Evolutionary conservation across 2,797 vertebrate genomes (phyloP), one percentile per base, ranked within the genome.

Genomic region (Tinamus major): DNA sequence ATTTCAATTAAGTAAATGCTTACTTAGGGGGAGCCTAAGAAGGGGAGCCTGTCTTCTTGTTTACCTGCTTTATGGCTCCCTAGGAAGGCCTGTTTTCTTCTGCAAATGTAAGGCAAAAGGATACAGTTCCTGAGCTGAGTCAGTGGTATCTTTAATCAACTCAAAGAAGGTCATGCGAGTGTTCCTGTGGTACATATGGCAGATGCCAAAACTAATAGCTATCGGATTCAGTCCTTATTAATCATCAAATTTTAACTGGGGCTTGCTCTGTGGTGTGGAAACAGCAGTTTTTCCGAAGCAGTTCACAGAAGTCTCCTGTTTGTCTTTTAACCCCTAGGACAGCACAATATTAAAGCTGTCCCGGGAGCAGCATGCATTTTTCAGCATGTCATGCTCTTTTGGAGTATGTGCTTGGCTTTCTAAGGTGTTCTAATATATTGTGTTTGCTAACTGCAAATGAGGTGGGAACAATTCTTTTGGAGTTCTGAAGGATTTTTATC

Each of bases 1-100:
- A 20, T 83, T 94, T 95, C 92, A 95, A 86, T 95, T 89, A 95
- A 89, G 61, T 64, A 89, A 87, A 61, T 37, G 29, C 35, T 96
- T n/a, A n/a, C n/a, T n/a, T n/a, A n/a, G n/a, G n/a, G n/a, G n/a
- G n/a, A n/a, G n/a, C n/a, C n/a, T n/a, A n/a, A n/a, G n/a, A 92
- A 64, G 72, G 19, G 65, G 93, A 87, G 29, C 5, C 11, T 86
- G 18, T 88, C 51, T 97, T 29, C 7, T 39, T 89, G 41, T n/a
- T 79, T 94, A 35, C 55, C 55, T 89, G 49, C 27, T 81, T 95
- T 97, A 82, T 18, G 3, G 27, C 24, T 95, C 46, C 79, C 70
- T 78, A 49, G 75, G 31, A 86, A 80, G 29, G 14, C 17, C 51
- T 79, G 14, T 49, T 93, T 79, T 85, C 82, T 67, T 75, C 64